Conservation (phyloP, 2,113 vertebrate genomes). For the Siniperca chuatsi region DNA sequence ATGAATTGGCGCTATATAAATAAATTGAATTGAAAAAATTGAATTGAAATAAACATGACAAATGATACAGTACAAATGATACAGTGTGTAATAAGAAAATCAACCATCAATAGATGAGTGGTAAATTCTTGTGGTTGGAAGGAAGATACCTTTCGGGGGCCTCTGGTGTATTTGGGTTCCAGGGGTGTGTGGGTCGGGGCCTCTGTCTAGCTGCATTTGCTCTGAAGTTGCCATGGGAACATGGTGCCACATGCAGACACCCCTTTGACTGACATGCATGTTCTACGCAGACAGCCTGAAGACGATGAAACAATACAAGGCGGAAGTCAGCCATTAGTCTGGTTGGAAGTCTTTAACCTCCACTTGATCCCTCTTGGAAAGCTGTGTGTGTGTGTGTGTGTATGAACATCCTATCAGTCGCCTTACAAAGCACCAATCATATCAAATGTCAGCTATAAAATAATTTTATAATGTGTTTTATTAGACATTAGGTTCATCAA, state of each 20-base stretch:
- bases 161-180: conserved; percentile 16
- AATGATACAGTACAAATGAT: not conserved
- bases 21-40: too few relatives aligned
- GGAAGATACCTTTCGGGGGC: conserved; percentile 13
- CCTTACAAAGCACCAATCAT: not conserved
- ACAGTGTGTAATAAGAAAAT: not conserved
- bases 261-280: conserved; percentile 51
- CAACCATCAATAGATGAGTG: not conserved
- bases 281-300: conserved; percentile 22
- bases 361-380: conserved; percentile 34
- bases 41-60: not conserved
- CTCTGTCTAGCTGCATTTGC: conserved; percentile 20
- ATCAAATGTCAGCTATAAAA: not conserved
- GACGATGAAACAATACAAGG: conserved; percentile 35
- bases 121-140: not conserved
- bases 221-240: conserved; percentile 50
- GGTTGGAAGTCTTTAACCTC: conserved; percentile 46
- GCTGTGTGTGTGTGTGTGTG: not conserved
- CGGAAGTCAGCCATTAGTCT: conserved; percentile 58
- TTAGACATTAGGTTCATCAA: not conserved
- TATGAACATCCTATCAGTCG: not conserved
- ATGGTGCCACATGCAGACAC: conserved; percentile 17
- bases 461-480: not conserved
- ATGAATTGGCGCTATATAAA: too few relatives aligned
- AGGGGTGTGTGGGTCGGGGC: conserved; percentile 1